Percentiles rank a stretch among this genome's conserved stretches.
phyloP scores from a whole-genome alignment of 1,140 invertebrate species.

The Drosophila hydei region DNA sequence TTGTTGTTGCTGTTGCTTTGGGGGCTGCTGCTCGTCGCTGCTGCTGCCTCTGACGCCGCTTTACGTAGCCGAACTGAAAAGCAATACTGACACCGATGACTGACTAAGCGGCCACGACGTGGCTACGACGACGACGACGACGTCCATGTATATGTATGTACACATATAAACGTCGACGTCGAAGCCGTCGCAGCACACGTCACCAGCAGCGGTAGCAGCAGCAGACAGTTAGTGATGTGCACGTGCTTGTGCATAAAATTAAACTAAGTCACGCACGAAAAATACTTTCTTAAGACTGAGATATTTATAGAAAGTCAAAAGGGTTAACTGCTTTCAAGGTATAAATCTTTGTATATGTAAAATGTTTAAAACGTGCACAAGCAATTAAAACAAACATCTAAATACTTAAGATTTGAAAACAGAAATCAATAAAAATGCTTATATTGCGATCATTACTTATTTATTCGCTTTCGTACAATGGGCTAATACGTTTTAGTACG shows the following conservation, averaged over 20 bases:
- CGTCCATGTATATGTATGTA: slow-evolving; percentile 18
- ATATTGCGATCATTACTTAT: too few species aligned
- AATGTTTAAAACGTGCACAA: background rate
- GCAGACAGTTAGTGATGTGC: slow-evolving; percentile 30
- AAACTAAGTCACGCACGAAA: slow-evolving; percentile 5
- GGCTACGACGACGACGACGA: slow-evolving; percentile 22
- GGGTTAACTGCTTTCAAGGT: too few species aligned
- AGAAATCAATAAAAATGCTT: too few species aligned
- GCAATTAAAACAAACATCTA: background rate
- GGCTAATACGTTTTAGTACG: too few species aligned
- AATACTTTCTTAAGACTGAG: too few species aligned
- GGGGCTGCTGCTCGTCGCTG: slow-evolving; percentile 31
- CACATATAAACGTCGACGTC: slow-evolving; percentile 19
- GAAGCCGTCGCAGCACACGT: slow-evolving; percentile 52
- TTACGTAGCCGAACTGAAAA: slow-evolving; percentile 68
- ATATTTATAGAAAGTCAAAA: too few species aligned
- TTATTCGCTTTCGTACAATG: too few species aligned
- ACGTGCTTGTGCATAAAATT: slow-evolving; percentile 23
- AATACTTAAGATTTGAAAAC: too few species aligned
- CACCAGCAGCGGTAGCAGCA: slow-evolving; percentile 46
- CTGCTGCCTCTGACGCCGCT: slow-evolving; percentile 58
- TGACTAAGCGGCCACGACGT: slow-evolving; percentile 67
- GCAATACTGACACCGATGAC: slow-evolving; percentile 63
- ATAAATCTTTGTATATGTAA: background rate
- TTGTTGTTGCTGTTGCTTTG: slow-evolving; percentile 7